phyloP scores from a whole-genome alignment of 2,113 vertebrate species.

The Bubalus kerabau region DNA sequence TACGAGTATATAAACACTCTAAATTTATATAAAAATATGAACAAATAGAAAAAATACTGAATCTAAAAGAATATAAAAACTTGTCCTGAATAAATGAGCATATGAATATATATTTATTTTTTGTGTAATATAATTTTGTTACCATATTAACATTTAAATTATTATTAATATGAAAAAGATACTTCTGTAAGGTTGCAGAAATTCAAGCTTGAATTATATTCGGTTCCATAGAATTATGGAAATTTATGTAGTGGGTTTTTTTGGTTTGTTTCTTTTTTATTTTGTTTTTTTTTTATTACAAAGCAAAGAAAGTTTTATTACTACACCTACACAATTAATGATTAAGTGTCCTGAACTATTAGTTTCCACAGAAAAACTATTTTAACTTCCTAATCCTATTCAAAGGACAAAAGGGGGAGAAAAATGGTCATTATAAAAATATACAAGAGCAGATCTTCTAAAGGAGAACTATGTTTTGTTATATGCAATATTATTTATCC shows the following conservation, averaged over 20 bases:
- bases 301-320: slow-evolving; percentile 59
- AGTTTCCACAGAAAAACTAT: slow-evolving; percentile 12
- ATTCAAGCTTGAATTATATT: background rate
- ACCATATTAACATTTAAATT: background rate
- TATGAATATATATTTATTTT: background rate
- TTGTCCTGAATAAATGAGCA: background rate
- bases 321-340: slow-evolving; percentile 25
- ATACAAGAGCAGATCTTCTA: background rate
- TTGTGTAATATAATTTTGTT: background rate
- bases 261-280: slow-evolving; percentile 18
- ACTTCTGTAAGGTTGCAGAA: background rate
- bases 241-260: background rate
- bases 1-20: background rate
- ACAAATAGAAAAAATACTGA: background rate
- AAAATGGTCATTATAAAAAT: background rate
- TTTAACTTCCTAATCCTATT: slow-evolving; percentile 6
- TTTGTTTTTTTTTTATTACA: background rate
- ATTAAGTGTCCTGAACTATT: slow-evolving; percentile 18
- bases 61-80: background rate
- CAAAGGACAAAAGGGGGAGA: background rate
- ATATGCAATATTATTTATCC: background rate
- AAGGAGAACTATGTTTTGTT: background rate
- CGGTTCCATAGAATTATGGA: background rate
- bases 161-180: background rate
- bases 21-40: background rate